These are phyloP conservation scores for Epinephelus awoara DNA, from an alignment of 2,797 vertebrate genomes.

Conservation along the genomic window DNA sequence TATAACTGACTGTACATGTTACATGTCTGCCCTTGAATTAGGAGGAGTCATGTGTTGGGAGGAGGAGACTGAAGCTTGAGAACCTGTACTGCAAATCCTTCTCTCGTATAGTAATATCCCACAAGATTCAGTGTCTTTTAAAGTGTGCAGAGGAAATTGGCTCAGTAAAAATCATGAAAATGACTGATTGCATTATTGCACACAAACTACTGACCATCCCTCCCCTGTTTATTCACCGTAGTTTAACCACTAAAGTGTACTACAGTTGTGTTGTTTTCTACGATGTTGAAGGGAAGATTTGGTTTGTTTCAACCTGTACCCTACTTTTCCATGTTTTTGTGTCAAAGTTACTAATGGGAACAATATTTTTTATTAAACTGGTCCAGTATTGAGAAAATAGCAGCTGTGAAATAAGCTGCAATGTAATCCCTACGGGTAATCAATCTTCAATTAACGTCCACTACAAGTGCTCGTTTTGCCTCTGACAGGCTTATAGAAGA, in stretches of 20 bases:
- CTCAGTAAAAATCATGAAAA: conserved; percentile 25
- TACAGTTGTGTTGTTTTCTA: conserved; percentile 43
- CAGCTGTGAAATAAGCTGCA: too few species aligned
- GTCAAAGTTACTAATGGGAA: too few species aligned
- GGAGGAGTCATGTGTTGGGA: conserved; percentile 31
- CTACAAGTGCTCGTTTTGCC: too few species aligned
- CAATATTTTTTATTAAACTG: too few species aligned
- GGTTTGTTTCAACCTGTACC: too few species aligned
- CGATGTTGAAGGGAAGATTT: neutral
- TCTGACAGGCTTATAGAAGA: too few species aligned
- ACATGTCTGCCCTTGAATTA: conserved; percentile 60
- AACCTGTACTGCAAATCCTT: conserved; percentile 37
- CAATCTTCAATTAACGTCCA: too few species aligned
- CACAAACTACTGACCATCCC: conserved; percentile 69
- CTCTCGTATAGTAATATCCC: conserved; percentile 32
- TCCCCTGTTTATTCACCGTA: conserved; percentile 26
- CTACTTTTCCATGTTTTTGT: too few species aligned
- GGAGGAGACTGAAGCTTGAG: conserved; percentile 42
- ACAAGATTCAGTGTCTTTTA: conserved; percentile 37
- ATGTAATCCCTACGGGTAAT: too few species aligned
- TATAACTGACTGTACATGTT: conserved; percentile 74
- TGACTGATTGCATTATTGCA: conserved; percentile 67
- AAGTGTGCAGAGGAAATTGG: conserved; percentile 60
- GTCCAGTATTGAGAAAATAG: too few species aligned
- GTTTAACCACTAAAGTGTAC: conserved; percentile 41